Base-by-base conservation (phyloP, 2,797 vertebrate species). In the Girardinus metallicus region DNA sequence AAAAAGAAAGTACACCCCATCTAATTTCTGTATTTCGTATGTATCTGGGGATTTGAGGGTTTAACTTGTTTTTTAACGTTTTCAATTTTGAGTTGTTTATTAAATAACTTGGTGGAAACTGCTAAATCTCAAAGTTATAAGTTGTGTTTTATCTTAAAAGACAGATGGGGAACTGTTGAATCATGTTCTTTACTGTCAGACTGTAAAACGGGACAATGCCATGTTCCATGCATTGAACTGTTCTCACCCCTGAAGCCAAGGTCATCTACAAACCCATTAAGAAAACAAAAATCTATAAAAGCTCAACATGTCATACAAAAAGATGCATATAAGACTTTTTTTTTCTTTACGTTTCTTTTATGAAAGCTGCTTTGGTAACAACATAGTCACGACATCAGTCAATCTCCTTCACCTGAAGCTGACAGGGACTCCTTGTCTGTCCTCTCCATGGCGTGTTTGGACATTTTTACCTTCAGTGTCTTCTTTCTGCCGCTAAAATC, bases 321-420 rank as follows among this genome's bases (percentile, higher is more conserved):
- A 97, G 96, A 99, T 98, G 97, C 97, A 98, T 97, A 97, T 97
- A 97, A 97, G 97, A 97, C 96, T 94, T 96, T 97, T 18, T 44
- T 49, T 96, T 97, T 96, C 43, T 85, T 87, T 46, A 55, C 74
- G 95, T 96, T 95, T 96, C 88, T 91, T 88, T 91, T 97, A 95
- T 91, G 96, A 98, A 98, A 99, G 97, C 97, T 97, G 97, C 98
- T 99, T 99, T 99, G 98, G 98, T 99, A 98, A 99, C 97, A 97
- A 97, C 97, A 39, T 97, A 95, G 97, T 97, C 96, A 96, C 96
- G 97, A 98, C 97, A 96, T 97, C 96, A 94, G 96, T 96, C 96
- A 91, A 90, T 86, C 95, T 95, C 95, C 95, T 83, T 93, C 94
- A 95, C 96, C 96, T 94, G 80, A 83, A n/a, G 95, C 95, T 95